Percentiles rank a stretch among this genome's conserved stretches.
Evolutionary conservation across 2,888 invertebrate species (phyloP).

Genomic region (Galeruca laticollis): DNA sequence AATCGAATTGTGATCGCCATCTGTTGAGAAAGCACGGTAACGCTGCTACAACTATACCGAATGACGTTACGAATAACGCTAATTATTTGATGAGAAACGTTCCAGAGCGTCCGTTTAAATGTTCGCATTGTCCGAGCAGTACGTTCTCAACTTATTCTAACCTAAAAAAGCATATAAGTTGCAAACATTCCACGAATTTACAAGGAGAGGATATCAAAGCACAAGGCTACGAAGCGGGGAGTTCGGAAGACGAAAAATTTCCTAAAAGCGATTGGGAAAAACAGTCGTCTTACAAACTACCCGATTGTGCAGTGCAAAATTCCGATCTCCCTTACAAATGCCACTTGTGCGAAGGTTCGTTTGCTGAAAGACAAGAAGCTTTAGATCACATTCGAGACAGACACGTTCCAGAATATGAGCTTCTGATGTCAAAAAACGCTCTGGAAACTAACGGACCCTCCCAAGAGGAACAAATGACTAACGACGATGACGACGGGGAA

Average conservation of each 20-base stretch:
- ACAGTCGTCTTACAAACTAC: slow-evolving; percentile 56
- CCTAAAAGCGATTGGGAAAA: slow-evolving; percentile 59
- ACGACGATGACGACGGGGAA: slow-evolving; percentile 78
- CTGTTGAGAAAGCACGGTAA: slow-evolving; percentile 87
- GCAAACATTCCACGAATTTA: slow-evolving; percentile 73
- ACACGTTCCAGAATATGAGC: slow-evolving; percentile 83
- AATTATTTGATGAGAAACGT: slow-evolving; percentile 74
- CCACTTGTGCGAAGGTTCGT: slow-evolving; percentile 91
- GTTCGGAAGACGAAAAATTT: slow-evolving; percentile 66
- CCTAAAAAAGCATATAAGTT: slow-evolving; percentile 81
- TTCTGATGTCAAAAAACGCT: slow-evolving; percentile 86
- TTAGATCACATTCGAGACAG: slow-evolving; percentile 83
- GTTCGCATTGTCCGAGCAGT: slow-evolving; percentile 84
- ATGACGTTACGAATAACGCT: slow-evolving; percentile 55
- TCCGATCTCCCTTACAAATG: slow-evolving; percentile 89
- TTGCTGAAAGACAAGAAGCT: slow-evolving; percentile 82
- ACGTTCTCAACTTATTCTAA: slow-evolving; percentile 86
- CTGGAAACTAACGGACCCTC: slow-evolving; percentile 72
- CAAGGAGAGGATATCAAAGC: slow-evolving; percentile 65
- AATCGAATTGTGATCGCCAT: slow-evolving; percentile 97
- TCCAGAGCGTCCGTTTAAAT: slow-evolving; percentile 83
- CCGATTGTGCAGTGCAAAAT: slow-evolving; percentile 59
- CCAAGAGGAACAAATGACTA: slow-evolving; percentile 65
- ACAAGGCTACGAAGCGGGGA: slow-evolving; percentile 66
- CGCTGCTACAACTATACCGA: slow-evolving; percentile 63